These are phyloP conservation scores for Mimas tiliae DNA, from an alignment of 2,888 invertebrate species.

Conservation along the genomic window DNA sequence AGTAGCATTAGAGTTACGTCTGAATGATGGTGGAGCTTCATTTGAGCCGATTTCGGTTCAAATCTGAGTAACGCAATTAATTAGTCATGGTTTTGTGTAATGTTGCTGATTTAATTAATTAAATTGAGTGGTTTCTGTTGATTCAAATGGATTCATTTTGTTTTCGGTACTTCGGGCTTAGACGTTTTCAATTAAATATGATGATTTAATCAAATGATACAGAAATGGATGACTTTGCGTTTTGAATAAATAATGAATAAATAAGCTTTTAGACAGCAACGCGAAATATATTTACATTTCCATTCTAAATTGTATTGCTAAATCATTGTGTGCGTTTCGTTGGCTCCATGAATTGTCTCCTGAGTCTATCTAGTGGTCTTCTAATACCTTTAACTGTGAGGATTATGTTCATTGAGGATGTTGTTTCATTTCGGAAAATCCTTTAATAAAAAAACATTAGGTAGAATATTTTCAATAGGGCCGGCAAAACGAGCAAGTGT, in stretches of 20 bases:
- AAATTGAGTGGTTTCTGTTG: conserved; percentile 38
- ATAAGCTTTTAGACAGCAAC: background rate
- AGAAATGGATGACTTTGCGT: background rate
- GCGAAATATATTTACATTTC: no score
- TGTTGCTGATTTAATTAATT: conserved; percentile 45
- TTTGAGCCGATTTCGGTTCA: conserved; percentile 71
- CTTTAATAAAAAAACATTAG: no score
- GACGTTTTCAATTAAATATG: conserved; percentile 4
- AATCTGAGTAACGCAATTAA: conserved; percentile 58
- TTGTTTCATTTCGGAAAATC: no score
- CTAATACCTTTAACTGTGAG: no score
- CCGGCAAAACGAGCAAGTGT: no score
- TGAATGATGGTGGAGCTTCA: conserved; percentile 60
- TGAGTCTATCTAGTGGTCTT: no score
- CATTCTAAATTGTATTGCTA: no score
- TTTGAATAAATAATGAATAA: background rate
- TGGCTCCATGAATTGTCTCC: no score
- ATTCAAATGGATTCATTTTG: conserved; percentile 12
- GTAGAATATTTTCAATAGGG: no score
- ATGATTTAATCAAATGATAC: conserved; percentile 18
- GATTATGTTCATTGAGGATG: no score
- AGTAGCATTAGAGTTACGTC: conserved; percentile 66
- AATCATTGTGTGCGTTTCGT: no score
- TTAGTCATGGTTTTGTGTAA: conserved; percentile 54
- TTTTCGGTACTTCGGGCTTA: background rate